Conservation (phyloP, 2,888 invertebrate species). For the Notodonta dromedarius region DNA sequence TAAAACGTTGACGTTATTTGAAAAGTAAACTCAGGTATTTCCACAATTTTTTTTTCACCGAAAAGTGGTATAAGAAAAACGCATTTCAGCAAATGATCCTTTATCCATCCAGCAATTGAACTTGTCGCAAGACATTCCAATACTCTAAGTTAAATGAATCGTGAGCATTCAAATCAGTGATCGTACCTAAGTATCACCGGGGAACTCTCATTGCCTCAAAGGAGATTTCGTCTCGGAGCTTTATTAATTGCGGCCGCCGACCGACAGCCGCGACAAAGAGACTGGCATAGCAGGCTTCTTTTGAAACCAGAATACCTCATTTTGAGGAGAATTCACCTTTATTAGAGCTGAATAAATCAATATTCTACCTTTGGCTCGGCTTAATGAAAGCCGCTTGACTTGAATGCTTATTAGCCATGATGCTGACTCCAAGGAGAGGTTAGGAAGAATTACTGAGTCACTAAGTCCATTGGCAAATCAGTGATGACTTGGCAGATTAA, state of each 20-base stretch:
- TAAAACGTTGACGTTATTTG: too few relatives aligned
- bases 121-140: not conserved
- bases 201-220: constrained; percentile 41
- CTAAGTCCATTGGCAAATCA: too few relatives aligned
- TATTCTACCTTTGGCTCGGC: constrained; percentile 58
- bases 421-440: constrained; percentile 59
- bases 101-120: not conserved
- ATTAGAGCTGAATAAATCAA: constrained; percentile 73
- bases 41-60: too few relatives aligned
- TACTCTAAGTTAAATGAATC: constrained; percentile 5
- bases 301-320: constrained; percentile 54
- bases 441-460: constrained; percentile 41
- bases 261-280: constrained; percentile 57
- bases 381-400: constrained; percentile 71
- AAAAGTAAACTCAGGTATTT: too few relatives aligned
- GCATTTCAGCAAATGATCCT: not conserved
- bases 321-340: constrained; percentile 69
- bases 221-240: constrained; percentile 47
- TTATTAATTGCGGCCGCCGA: constrained; percentile 54
- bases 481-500: too few relatives aligned
- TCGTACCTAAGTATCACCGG: not conserved
- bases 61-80: not conserved
- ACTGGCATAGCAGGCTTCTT: constrained; percentile 58
- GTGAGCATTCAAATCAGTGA: too few relatives aligned
- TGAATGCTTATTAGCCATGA: constrained; percentile 68